phyloP scores from a whole-genome alignment of 2,888 invertebrate genomes.

The Tromatobia lineatoria region DNA sequence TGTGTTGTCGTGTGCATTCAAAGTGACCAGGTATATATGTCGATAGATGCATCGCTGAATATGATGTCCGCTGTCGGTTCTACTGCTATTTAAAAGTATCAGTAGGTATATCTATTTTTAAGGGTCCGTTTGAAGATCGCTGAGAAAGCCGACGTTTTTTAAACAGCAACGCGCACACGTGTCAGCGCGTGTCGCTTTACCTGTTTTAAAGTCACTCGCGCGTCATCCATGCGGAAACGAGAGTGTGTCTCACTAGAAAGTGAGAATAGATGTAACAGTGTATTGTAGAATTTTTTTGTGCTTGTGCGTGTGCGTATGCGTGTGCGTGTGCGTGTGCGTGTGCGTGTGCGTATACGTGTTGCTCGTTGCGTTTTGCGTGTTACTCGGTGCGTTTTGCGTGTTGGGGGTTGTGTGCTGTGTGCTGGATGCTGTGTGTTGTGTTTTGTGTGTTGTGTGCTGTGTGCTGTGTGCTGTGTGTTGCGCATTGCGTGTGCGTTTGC shows the following conservation, averaged over 20 bases:
- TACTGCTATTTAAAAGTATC: slow-evolving; percentile 11
- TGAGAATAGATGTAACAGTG: not conserved
- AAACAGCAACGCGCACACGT: slow-evolving; percentile 73
- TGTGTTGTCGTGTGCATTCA: slow-evolving; percentile 3
- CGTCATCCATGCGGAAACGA: slow-evolving; percentile 61
- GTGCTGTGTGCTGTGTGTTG: too few relatives aligned
- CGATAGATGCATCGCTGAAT: slow-evolving; percentile 38
- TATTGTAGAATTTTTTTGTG: not conserved
- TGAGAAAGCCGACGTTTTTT: slow-evolving; percentile 43
- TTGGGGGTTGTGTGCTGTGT: too few relatives aligned
- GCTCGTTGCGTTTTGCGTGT: not conserved
- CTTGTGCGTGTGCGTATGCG: slow-evolving; percentile 31
- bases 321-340: slow-evolving; percentile 2
- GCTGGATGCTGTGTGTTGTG: too few relatives aligned
- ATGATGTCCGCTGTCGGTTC: slow-evolving; percentile 32
- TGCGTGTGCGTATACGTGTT: not conserved
- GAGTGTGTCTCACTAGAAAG: slow-evolving; percentile 45
- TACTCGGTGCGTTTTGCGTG: too few relatives aligned
- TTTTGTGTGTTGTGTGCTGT: too few relatives aligned
- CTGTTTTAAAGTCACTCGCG: slow-evolving; percentile 78
- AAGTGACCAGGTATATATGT: slow-evolving; percentile 32
- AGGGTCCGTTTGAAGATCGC: slow-evolving; percentile 47
- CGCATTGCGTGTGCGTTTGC: too few relatives aligned
- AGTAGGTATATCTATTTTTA: slow-evolving; percentile 8
- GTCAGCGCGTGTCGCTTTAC: slow-evolving; percentile 76